Conservation (phyloP, 2,797 vertebrate species). For the Hyperoplus immaculatus region DNA sequence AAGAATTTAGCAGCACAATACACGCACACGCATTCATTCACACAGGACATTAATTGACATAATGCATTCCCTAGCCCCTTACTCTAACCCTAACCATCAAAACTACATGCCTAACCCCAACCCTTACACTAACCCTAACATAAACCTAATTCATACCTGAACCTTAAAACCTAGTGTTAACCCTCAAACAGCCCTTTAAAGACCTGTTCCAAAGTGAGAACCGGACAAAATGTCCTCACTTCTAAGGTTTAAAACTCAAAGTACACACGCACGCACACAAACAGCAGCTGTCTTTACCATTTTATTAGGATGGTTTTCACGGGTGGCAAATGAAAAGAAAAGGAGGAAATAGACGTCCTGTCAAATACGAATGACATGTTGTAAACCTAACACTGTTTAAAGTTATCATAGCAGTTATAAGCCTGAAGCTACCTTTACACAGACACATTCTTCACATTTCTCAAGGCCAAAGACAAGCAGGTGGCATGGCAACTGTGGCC, state of each 20-base stretch:
- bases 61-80: no score
- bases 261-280: slow-evolving; percentile 14
- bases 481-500: slow-evolving; percentile 13
- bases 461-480: not conserved
- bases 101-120: no score
- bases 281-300: slow-evolving; percentile 20
- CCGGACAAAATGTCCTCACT: no score
- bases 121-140: no score
- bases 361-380: slow-evolving; percentile 21
- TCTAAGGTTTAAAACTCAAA: not conserved
- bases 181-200: no score
- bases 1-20: slow-evolving; percentile 29
- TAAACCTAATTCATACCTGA: no score
- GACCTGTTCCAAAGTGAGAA: no score
- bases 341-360: slow-evolving; percentile 50
- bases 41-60: not conserved
- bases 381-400: slow-evolving; percentile 11
- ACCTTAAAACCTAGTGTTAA: no score
- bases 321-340: slow-evolving; percentile 7
- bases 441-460: slow-evolving; percentile 25
- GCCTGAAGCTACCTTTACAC: slow-evolving; percentile 29
- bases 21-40: slow-evolving; percentile 1
- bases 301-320: slow-evolving; percentile 13
- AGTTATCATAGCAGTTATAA: slow-evolving; percentile 22
- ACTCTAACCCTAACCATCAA: no score